Evolutionary conservation across 2,888 invertebrate species (phyloP).

Genomic region (Marasmarcha lunaedactyla): DNA sequence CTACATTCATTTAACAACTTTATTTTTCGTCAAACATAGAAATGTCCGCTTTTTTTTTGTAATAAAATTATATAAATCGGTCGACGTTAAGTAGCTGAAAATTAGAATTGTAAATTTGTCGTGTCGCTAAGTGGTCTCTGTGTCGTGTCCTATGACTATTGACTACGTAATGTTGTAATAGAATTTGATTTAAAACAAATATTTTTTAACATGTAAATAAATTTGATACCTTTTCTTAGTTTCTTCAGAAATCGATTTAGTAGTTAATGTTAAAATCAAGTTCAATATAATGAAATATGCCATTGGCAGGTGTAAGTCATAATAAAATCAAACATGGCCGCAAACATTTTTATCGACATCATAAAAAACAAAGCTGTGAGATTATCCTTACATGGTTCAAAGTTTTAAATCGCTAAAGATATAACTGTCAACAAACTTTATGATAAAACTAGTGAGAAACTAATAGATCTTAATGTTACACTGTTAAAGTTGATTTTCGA

Average conservation of each 20-base stretch:
- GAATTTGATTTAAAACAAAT: conserved; percentile 4
- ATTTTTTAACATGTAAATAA: not conserved
- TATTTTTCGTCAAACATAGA: conserved; percentile 48
- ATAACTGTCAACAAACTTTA: conserved; percentile 22
- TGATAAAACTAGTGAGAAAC: conserved; percentile 12
- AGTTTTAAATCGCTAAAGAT: conserved; percentile 41
- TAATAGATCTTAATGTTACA: conserved; percentile 2
- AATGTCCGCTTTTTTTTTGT: conserved; percentile 21
- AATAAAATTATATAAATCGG: conserved; percentile 36
- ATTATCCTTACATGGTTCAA: conserved; percentile 33
- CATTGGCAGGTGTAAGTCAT: conserved; percentile 46
- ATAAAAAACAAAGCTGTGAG: conserved; percentile 48
- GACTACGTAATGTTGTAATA: conserved; percentile 1
- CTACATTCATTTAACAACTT: conserved; percentile 45
- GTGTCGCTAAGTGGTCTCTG: conserved; percentile 28
- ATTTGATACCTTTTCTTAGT: too few relatives aligned
- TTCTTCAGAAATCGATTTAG: too few relatives aligned
- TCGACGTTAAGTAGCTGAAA: conserved; percentile 29
- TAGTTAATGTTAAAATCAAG: too few relatives aligned
- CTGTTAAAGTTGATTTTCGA: conserved; percentile 1
- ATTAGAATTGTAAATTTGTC: conserved; percentile 51
- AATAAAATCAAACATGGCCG: conserved; percentile 46
- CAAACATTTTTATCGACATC: conserved; percentile 62
- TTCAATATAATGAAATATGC: conserved; percentile 26
- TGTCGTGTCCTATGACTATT: conserved; percentile 6